A percentile compares a stretch with the other conserved stretches of the same genome.
phyloP scores from a whole-genome alignment of 1,140 invertebrate genomes.

The Neuroterus valhalla region DNA sequence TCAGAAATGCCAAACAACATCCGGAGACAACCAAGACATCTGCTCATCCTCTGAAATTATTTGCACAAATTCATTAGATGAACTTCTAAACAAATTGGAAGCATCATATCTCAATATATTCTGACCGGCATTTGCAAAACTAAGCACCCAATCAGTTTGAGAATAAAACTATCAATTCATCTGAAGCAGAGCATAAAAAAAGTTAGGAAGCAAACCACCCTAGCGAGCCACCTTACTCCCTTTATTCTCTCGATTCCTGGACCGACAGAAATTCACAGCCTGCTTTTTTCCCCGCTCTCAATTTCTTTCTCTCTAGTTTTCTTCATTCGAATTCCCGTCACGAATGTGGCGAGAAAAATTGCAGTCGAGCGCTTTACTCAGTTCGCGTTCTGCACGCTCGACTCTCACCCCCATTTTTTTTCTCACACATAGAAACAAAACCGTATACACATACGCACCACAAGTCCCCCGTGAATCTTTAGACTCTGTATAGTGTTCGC shows the following conservation, averaged over 20 bases:
- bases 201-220: too few species aligned
- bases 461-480: constrained; percentile 23
- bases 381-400: constrained; percentile 74
- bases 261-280: constrained; percentile 20
- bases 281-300: constrained; percentile 40
- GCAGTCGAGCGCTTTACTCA: constrained; percentile 74
- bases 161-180: too few species aligned
- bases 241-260: constrained; percentile 1
- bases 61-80: too few species aligned
- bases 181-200: too few species aligned
- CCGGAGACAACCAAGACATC: too few species aligned
- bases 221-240: too few species aligned
- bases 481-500: constrained; percentile 7
- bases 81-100: too few species aligned
- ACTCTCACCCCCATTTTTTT: constrained; percentile 53
- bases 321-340: constrained; percentile 73
- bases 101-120: too few species aligned
- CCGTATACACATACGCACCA: constrained; percentile 15
- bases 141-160: too few species aligned
- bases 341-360: constrained; percentile 77
- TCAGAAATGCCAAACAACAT: too few species aligned
- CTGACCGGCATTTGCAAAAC: too few species aligned
- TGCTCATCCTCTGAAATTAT: too few species aligned
- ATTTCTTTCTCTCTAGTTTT: constrained; percentile 56
- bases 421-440: constrained; percentile 32